Conservation (phyloP, 1,140 invertebrate genomes). For the Tenebrio molitor region DNA sequence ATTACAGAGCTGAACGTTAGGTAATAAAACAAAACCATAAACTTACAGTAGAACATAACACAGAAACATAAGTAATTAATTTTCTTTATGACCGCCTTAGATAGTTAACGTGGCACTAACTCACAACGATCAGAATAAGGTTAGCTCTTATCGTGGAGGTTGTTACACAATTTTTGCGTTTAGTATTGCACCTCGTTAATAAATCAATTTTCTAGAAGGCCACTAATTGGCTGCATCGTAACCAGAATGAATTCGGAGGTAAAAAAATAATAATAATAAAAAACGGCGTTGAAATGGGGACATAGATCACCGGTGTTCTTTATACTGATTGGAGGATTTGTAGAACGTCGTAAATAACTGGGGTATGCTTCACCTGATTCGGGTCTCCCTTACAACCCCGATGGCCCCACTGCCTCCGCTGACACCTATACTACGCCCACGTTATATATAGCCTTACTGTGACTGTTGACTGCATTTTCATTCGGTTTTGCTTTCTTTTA, state of each 20-base stretch:
- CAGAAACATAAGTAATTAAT: conserved; percentile 35
- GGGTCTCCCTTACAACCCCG: conserved; percentile 49
- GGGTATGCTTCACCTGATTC: conserved; percentile 51
- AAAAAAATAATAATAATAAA: conserved; percentile 32
- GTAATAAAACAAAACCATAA: conserved; percentile 40
- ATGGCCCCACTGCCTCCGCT: conserved; percentile 46
- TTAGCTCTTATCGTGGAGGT: conserved; percentile 1
- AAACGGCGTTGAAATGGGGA: conserved; percentile 29
- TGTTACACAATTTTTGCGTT: conserved; percentile 3
- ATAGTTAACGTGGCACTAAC: conserved; percentile 30
- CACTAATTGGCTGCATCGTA: conserved; percentile 16
- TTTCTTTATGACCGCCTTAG: conserved; percentile 27
- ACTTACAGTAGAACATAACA: conserved; percentile 25
- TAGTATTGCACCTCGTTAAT: background rate
- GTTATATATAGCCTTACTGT: conserved; percentile 51
- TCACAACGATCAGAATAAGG: conserved; percentile 21
- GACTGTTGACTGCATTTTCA: conserved; percentile 53
- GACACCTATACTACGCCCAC: conserved; percentile 49
- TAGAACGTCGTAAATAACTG: conserved; percentile 54
- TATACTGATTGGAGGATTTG: conserved; percentile 54
- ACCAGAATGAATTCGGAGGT: conserved; percentile 1
- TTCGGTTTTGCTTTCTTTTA: conserved; percentile 54
- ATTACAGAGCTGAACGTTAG: conserved; percentile 11
- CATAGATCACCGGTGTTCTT: conserved; percentile 48
- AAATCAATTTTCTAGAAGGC: background rate